phyloP scores from a whole-genome alignment of 2,797 vertebrate genomes.

The Hemitrygon akajei region DNA sequence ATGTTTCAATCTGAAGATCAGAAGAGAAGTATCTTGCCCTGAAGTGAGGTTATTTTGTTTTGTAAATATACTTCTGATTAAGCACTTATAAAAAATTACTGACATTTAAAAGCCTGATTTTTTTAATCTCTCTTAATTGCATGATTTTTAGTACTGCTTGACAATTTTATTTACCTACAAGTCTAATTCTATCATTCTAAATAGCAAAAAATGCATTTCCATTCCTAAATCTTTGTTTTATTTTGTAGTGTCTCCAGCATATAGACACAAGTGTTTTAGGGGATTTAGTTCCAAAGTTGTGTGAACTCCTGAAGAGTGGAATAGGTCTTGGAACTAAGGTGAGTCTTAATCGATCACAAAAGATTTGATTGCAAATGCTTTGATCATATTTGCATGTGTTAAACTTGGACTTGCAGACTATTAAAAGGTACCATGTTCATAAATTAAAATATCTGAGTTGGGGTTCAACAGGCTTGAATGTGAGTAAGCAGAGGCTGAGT shows the following conservation, averaged over 20 bases:
- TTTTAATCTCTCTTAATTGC: neutral
- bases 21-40: neutral
- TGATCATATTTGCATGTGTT: neutral
- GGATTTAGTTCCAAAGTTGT: conserved; percentile 83
- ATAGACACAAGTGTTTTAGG: conserved; percentile 82
- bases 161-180: neutral
- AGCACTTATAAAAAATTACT: neutral
- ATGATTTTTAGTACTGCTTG: neutral
- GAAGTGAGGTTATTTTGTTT: neutral
- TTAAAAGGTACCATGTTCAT: neutral
- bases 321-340: conserved; percentile 95
- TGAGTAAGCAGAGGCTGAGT: too few species aligned
- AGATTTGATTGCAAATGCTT: neutral
- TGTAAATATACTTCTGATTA: neutral
- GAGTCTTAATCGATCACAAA: conserved; percentile 37
- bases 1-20: neutral
- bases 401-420: neutral
- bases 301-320: conserved; percentile 88
- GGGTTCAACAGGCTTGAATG: too few species aligned
- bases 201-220: neutral
- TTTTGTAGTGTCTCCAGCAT: conserved; percentile 84
- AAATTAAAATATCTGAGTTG: neutral
- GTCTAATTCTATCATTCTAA: neutral
- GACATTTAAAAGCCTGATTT: neutral
- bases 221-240: conserved; percentile 39